These are phyloP conservation scores for Drosophila prosaltans DNA, from an alignment of 1,140 invertebrate species.

Conservation along the genomic window DNA sequence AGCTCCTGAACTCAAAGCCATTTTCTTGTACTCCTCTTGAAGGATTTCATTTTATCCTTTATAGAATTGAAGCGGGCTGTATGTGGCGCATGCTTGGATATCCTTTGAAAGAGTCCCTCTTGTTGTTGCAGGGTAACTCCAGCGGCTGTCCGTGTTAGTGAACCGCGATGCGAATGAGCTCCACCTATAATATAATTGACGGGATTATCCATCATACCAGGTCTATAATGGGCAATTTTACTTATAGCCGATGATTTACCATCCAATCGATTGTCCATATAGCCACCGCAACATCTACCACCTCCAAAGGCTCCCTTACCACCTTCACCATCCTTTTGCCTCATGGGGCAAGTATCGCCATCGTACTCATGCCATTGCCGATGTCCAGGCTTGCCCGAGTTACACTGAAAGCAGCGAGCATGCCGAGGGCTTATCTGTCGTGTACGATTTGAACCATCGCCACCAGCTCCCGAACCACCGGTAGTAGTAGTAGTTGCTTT, in stretches of 20 bases:
- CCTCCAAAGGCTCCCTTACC: not conserved
- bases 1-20: conserved; percentile 30
- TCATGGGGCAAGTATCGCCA: not conserved
- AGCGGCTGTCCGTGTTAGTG: conserved; percentile 59
- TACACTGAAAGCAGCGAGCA: conserved; percentile 17
- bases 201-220: conserved; percentile 42
- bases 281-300: not conserved
- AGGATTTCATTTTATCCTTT: not conserved
- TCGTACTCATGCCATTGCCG: conserved; percentile 9
- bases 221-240: conserved; percentile 49
- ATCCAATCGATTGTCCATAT: not conserved
- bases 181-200: conserved; percentile 32
- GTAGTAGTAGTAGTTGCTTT: conserved; percentile 12
- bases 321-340: not conserved
- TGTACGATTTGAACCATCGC: not conserved
- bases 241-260: not conserved
- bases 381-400: not conserved
- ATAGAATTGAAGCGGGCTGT: conserved; percentile 4
- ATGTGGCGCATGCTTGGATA: conserved; percentile 14
- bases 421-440: not conserved
- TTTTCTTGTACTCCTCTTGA: not conserved
- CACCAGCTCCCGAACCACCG: not conserved
- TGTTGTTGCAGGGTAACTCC: conserved; percentile 54
- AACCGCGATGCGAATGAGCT: conserved; percentile 35
- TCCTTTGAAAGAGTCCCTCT: conserved; percentile 14